These are phyloP conservation scores for Drosophila takahashii DNA, from an alignment of 1,140 invertebrate genomes.

Conservation along the genomic window DNA sequence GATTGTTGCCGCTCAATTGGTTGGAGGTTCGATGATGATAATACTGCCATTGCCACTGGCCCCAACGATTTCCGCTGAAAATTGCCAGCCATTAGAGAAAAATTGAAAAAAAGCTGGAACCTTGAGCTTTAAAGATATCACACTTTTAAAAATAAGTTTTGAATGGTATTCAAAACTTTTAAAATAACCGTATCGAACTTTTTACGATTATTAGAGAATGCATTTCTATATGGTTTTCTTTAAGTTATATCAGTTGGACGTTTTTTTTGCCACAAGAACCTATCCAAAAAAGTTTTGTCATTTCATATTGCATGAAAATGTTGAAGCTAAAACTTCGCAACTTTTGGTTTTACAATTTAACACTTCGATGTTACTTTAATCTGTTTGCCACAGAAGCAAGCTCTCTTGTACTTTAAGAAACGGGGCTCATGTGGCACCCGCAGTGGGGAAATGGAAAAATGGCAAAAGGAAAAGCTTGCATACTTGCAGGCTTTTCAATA, in stretches of 20 bases:
- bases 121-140: background rate
- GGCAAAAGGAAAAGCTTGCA: slow-evolving; percentile 47
- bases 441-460: slow-evolving; percentile 19
- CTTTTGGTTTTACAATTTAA: slow-evolving; percentile 77
- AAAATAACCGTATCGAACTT: background rate
- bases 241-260: background rate
- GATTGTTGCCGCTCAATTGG: slow-evolving; percentile 42
- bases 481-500: slow-evolving; percentile 63
- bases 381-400: slow-evolving; percentile 11
- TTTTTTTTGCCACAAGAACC: background rate
- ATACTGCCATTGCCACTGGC: slow-evolving; percentile 15
- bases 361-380: slow-evolving; percentile 23
- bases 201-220: background rate
- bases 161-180: background rate
- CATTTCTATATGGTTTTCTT: background rate
- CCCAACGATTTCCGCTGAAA: slow-evolving; percentile 60
- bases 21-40: slow-evolving; percentile 32
- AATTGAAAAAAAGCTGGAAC: slow-evolving; percentile 10
- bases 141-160: no score
- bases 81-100: slow-evolving; percentile 50
- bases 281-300: slow-evolving; percentile 1
- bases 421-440: slow-evolving; percentile 23
- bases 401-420: slow-evolving; percentile 52
- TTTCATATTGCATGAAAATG: slow-evolving; percentile 19
- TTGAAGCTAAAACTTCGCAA: slow-evolving; percentile 66